Conservation (phyloP, 2,113 vertebrate species). For the Rhinichthys klamathensis region DNA sequence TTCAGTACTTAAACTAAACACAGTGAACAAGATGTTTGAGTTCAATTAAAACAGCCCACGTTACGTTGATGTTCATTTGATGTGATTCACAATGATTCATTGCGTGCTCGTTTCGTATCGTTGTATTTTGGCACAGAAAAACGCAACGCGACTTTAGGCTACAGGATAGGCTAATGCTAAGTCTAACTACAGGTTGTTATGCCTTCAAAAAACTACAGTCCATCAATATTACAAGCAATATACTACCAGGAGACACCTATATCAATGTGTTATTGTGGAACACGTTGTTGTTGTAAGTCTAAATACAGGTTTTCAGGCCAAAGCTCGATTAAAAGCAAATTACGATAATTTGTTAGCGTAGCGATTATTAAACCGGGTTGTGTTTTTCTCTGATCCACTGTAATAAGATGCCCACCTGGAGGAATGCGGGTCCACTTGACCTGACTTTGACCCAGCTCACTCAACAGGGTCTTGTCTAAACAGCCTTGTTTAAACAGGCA, state of each 20-base stretch:
- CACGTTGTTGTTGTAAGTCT: neutral
- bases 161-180: too few relatives aligned
- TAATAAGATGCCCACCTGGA: slow-evolving; percentile 50
- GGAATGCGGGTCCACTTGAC: slow-evolving; percentile 56
- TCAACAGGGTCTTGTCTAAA: slow-evolving; percentile 59
- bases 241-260: neutral
- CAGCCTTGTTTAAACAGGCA: slow-evolving; percentile 58
- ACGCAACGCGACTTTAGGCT: neutral
- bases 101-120: neutral
- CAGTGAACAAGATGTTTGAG: slow-evolving; percentile 58
- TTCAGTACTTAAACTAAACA: slow-evolving; percentile 61
- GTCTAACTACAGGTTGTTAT: neutral
- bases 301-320: neutral
- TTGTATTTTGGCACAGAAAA: neutral
- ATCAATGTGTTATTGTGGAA: neutral
- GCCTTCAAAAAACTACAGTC: neutral
- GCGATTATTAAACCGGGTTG: neutral
- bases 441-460: slow-evolving; percentile 58
- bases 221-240: neutral
- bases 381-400: neutral
- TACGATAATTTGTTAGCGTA: neutral
- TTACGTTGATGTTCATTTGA: slow-evolving; percentile 41
- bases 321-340: neutral
- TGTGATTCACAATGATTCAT: slow-evolving; percentile 56
- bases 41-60: slow-evolving; percentile 50